phyloP scores from a whole-genome alignment of 1,140 invertebrate genomes.

The Battus philenor region DNA sequence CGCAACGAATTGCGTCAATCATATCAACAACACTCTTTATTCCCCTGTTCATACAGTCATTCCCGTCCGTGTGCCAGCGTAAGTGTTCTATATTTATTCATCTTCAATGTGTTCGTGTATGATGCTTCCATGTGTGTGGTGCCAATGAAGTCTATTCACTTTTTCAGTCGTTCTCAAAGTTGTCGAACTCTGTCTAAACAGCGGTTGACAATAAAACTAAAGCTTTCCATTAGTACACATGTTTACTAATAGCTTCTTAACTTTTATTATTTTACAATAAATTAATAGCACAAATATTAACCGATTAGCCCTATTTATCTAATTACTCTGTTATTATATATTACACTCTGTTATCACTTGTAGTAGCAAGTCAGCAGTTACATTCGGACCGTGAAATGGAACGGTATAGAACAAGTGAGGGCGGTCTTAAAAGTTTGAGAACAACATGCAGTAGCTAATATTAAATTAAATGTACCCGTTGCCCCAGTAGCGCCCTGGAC shows the following conservation, averaged over 20 bases:
- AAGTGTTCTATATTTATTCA: slow-evolving; percentile 56
- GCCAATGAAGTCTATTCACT: slow-evolving; percentile 66
- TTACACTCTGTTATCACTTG: slow-evolving; percentile 20
- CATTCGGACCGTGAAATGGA: background rate
- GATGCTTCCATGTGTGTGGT: slow-evolving; percentile 61
- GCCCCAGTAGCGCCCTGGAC: slow-evolving; percentile 63
- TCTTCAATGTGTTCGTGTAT: slow-evolving; percentile 44
- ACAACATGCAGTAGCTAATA: slow-evolving; percentile 58
- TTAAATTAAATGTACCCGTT: slow-evolving; percentile 70
- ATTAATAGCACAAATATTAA: too few species aligned
- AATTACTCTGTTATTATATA: too few species aligned
- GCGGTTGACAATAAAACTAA: background rate
- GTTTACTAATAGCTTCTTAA: too few species aligned
- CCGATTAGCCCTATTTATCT: too few species aligned
- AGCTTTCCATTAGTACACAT: too few species aligned
- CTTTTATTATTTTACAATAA: too few species aligned
- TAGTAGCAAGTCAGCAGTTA: slow-evolving; percentile 25
- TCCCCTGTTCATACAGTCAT: slow-evolving; percentile 52
- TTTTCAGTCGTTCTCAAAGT: slow-evolving; percentile 54
- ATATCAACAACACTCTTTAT: slow-evolving; percentile 53
- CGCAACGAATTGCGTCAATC: slow-evolving; percentile 64
- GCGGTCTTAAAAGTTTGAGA: slow-evolving; percentile 40
- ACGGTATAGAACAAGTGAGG: slow-evolving; percentile 17
- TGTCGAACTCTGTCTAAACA: slow-evolving; percentile 8
- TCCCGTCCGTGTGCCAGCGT: slow-evolving; percentile 39